Percentiles rank a stretch among this genome's conserved stretches.
Evolutionary conservation across 2,797 vertebrate genomes (phyloP).

Genomic region (Eremophila alpestris): DNA sequence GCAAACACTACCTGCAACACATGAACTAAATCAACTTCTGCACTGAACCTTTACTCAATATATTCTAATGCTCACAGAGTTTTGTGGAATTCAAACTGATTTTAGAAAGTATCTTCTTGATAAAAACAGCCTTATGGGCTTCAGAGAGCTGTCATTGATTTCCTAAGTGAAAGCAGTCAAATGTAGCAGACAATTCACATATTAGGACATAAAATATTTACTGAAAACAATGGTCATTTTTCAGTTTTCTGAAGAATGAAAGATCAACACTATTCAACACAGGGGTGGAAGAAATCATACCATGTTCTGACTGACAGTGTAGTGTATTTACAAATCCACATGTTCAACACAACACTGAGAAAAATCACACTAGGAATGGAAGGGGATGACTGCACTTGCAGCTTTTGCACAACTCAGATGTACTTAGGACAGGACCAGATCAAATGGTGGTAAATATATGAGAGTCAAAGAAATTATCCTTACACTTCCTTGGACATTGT

Average conservation of each 20-base stretch:
- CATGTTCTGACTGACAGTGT: background rate
- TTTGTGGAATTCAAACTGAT: background rate
- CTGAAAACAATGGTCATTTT: background rate
- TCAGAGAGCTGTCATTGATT: background rate
- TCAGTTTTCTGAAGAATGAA: background rate
- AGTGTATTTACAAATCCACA: background rate
- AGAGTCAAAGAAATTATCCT: background rate
- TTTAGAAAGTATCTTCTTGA: background rate
- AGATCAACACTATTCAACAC: background rate
- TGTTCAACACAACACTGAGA: background rate
- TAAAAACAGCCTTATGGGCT: background rate
- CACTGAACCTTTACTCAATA: background rate
- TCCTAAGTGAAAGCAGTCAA: background rate
- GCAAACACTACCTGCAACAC: background rate
- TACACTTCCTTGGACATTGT: background rate
- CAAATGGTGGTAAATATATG: background rate
- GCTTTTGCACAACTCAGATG: background rate
- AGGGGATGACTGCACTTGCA: background rate
- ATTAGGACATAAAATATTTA: background rate
- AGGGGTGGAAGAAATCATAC: background rate
- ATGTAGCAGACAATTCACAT: background rate
- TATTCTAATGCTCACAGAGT: background rate
- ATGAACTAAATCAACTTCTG: background rate
- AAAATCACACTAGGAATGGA: background rate
- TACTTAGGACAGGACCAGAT: background rate